Base-by-base conservation (phyloP, 2,797 vertebrate genomes). In the Gypaetus barbatus region DNA sequence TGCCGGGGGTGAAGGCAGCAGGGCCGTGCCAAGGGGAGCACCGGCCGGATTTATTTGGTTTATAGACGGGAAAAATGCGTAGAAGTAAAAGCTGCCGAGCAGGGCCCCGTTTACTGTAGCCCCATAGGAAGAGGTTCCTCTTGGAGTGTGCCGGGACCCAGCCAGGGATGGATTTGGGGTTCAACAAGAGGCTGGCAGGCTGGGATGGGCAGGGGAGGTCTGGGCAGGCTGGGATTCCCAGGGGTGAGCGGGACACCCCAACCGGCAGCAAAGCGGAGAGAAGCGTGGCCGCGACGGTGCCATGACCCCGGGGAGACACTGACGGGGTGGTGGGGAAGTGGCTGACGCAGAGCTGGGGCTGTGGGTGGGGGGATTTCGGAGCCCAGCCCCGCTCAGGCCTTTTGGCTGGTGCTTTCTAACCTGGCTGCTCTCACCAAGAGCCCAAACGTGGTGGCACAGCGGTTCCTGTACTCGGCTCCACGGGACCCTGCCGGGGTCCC, bases 251-350 rank as follows among this genome's bases (percentile, higher is more conserved):
- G 73, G n/a, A 35, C 46, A 43, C n/a, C 4, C 9, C 37, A 43
- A 69, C 48, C 5, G 41, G 70, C 16, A 18, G 48, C 49, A 1
- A 65, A n/a, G 65, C 0, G 1, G 43, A 79, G 35, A 77, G 60
- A 8, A 70, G 56, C 1, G 13, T 80, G 84, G 54, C 68, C 1
- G 1, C 0, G 3, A 8, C 0, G 1, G 16, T 74, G 87, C 66
- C 1, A 2, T 86, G 73, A 86, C 81, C 87, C 76, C 6, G 7
- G 39, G 71, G 63, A 64, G 77, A 35, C 0, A 2, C 39, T 1
- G 3, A 11, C 2, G 8, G 74, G 74, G 24, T 37, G 0, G 2
- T 18, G 37, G 73, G 91, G 89, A 73, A 56, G 87, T 1, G 64
- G 89, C 64, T 73, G 92, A 39, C 0, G 1, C 0, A 1, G 83